phyloP scores from a whole-genome alignment of 2,113 vertebrate genomes.

The Podarcis muralis region DNA sequence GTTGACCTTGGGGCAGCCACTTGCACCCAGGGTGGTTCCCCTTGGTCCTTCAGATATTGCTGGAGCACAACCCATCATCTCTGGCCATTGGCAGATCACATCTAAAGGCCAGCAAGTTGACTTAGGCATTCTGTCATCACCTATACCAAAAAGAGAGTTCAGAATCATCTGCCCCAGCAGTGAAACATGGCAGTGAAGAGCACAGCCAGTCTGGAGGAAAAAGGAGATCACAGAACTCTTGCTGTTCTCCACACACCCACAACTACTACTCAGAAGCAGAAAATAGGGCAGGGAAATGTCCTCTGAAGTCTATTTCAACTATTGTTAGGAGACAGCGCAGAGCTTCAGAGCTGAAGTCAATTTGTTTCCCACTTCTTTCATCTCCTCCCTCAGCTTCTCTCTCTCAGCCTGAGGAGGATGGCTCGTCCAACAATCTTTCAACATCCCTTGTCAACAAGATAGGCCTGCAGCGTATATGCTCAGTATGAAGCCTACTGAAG shows the following conservation, averaged over 20 bases:
- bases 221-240: neutral
- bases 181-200: neutral
- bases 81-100: neutral
- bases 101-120: neutral
- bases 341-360: constrained; percentile 51
- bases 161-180: neutral
- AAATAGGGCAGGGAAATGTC: constrained; percentile 10
- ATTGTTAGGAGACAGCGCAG: constrained; percentile 32
- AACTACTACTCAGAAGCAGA: neutral
- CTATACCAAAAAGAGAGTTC: neutral
- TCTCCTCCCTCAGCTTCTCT: constrained; percentile 24
- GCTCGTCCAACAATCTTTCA: constrained; percentile 66
- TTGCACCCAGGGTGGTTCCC: neutral
- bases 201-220: neutral
- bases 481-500: constrained; percentile 10
- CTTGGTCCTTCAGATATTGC: neutral
- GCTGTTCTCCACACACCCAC: neutral
- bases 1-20: neutral
- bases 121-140: neutral
- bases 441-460: constrained; percentile 57
- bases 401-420: neutral
- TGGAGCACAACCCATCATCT: neutral
- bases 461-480: constrained; percentile 47
- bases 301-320: constrained; percentile 2
- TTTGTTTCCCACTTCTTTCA: constrained; percentile 63